Evolutionary conservation across 2,888 invertebrate species (phyloP), one percentile per base, ranked within the genome.

Genomic region (Ichneumoninae sp.): DNA sequence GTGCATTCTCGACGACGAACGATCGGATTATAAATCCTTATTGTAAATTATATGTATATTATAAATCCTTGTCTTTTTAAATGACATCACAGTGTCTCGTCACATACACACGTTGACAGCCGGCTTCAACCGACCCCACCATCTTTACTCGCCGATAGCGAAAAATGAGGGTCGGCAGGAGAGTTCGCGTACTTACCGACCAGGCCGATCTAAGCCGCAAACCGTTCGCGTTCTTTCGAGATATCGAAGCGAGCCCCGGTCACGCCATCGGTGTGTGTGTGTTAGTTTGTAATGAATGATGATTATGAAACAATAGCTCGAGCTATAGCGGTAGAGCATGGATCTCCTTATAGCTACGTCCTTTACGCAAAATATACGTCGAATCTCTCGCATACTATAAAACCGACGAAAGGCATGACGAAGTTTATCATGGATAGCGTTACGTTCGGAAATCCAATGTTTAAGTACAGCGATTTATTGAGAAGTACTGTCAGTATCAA

Each of bases 401-500:
- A 90, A 33, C 95, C 95, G 4, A 94, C 26, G 75, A 94, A 94
- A 4, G 95, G 95, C 6, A 94, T 91, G 0, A 94, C 79, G 80
- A 95, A 94, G 85, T 95, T 95, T 80, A 95, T 92, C 89, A 95
- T 94, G 1, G 95, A 95, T 57, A 95, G 88, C 2, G 95, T 95
- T 74, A 95, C 93, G 87, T 95, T 95, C 36, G 95, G 95, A 91
- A 95, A 95, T 60, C 94, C 94, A 78, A 94, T 94, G 72, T 94
- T 88, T 0, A 94, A 91, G 87, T 95, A 95, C 3, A 95, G 93
- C 94, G 94, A 94, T 93, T 95, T 95, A 90, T 95, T 95, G 22
- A 95, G 86, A 68, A 95, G 87, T 50, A 95, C 95, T 62, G 95
- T 95, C 3, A 93, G 87, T 54, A 95, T 94, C 0, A 95, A 95